Conservation (phyloP, 35 echinoderm and acorn worm genomes). For the Ophioderma brevispina region DNA sequence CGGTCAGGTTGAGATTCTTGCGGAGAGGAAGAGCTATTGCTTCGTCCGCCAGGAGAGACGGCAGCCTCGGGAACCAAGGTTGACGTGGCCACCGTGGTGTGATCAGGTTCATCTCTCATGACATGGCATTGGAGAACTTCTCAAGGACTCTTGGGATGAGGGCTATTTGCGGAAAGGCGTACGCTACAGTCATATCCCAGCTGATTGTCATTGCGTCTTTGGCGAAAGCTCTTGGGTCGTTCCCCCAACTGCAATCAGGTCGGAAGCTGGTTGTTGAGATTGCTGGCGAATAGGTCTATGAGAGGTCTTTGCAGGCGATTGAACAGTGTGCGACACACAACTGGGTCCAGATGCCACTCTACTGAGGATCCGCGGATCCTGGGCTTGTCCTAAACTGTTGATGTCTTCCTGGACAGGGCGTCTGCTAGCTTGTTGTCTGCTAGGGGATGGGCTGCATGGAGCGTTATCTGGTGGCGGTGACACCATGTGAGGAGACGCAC, state of each 20-base stretch:
- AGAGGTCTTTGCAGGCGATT: not conserved
- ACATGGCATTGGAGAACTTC: no score
- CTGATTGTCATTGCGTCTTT: not conserved
- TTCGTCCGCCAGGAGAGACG: no score
- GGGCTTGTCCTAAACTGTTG: not conserved
- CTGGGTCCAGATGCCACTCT: not conserved
- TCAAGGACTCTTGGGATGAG: not conserved
- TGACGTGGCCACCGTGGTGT: no score
- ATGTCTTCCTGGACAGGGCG: not conserved
- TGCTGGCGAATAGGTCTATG: not conserved
- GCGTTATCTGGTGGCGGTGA: no score
- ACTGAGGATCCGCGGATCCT: not conserved
- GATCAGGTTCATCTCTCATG: no score
- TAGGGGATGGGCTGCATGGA: no score
- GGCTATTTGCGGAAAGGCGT: not conserved
- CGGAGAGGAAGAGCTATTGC: no score
- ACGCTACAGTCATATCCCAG: not conserved
- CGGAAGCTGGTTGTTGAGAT: not conserved
- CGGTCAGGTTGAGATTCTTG: no score
- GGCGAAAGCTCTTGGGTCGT: not conserved
- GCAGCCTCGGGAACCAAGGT: no score
- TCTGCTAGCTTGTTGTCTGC: not conserved
- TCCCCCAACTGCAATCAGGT: not conserved
- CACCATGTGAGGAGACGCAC: no score
- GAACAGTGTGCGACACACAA: not conserved